Evolutionary conservation across 2,113 vertebrate species (phyloP), one percentile per base, ranked within the genome.

Genomic region (Heteronetta atricapilla): DNA sequence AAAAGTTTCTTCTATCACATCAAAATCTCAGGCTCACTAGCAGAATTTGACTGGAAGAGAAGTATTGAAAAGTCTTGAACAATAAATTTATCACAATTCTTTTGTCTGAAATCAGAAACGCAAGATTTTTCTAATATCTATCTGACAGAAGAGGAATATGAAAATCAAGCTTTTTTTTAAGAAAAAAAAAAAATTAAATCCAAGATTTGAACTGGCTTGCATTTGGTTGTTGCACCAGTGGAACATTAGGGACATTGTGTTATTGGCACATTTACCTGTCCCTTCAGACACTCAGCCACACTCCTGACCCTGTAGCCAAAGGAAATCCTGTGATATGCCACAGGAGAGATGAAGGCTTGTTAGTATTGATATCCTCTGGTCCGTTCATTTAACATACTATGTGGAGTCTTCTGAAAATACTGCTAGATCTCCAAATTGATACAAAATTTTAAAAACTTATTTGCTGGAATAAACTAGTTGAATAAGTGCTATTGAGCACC

Each of bases 51-150:
- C 52, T 86, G 33, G 53, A 82, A 63, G 10, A 21, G n/a, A 83
- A 88, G 11, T 68, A 73, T 18, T 94, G 25, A 72, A 52, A 77
- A 53, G 50, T 62, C 63, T 76, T 91, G 40, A 82, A 73, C 17
- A 56, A 33, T 66, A 88, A 89, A 80, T 17, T 75, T 20, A 26
- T 63, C 21, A 8, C 38, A 68, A 13, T 53, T 64, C 12, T 56
- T 84, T 38, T 80, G 34, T 67, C 63, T 86, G 56, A 88, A 59
- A 80, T 74, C n/a, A 94, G n/a, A 90, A 95, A 36, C 28, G 59
- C 5, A 1, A 15, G 1, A 12, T 59, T 90, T 93, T 88, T 81
- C 60, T 67, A 10, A 0, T 62, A 25, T 53, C 13, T 59, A 29
- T 79, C 36, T 31, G 38, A 75, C 66, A 52, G n/a, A 72, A 58